phyloP scores from a whole-genome alignment of 2,888 invertebrate species.

The Macrosoma leucophasiata region DNA sequence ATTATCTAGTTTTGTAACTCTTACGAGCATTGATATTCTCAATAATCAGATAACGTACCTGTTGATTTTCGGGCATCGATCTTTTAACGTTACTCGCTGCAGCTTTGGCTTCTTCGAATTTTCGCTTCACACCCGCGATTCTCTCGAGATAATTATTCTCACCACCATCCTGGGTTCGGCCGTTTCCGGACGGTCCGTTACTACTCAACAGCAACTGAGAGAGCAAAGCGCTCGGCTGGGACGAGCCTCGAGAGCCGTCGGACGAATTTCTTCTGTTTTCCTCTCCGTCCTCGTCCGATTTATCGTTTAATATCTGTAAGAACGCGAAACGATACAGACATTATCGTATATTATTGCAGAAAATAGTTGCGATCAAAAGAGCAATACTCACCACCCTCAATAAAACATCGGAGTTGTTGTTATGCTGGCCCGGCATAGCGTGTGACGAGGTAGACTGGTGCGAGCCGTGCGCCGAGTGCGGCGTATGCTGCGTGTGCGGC shows the following conservation, averaged over 20 bases:
- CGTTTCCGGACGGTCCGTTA: slow-evolving; percentile 53
- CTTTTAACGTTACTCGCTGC: slow-evolving; percentile 76
- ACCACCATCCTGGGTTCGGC: slow-evolving; percentile 45
- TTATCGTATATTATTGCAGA: not conserved
- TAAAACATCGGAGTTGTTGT: slow-evolving; percentile 55
- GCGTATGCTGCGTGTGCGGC: slow-evolving; percentile 30
- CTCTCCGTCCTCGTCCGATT: slow-evolving; percentile 85
- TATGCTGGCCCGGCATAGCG: slow-evolving; percentile 23
- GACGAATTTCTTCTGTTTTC: slow-evolving; percentile 69
- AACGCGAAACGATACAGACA: slow-evolving; percentile 7
- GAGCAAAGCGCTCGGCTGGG: slow-evolving; percentile 72
- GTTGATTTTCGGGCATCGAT: slow-evolving; percentile 66
- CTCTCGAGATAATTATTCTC: slow-evolving; percentile 54
- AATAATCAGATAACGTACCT: slow-evolving; percentile 37
- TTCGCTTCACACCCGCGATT: slow-evolving; percentile 56
- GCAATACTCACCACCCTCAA: slow-evolving; percentile 4
- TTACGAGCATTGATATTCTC: not conserved
- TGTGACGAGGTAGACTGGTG: slow-evolving; percentile 15
- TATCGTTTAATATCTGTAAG: slow-evolving; percentile 85
- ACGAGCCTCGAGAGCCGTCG: slow-evolving; percentile 37
- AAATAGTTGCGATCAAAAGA: slow-evolving; percentile 1
- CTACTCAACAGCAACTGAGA: slow-evolving; percentile 65
- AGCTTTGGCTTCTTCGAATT: slow-evolving; percentile 76
- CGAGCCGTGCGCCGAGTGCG: slow-evolving; percentile 27
- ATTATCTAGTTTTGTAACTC: not conserved